Percentiles rank a stretch among this genome's conserved stretches.
phyloP scores from a whole-genome alignment of 2,888 invertebrate species.

The Morpho deidamia region DNA sequence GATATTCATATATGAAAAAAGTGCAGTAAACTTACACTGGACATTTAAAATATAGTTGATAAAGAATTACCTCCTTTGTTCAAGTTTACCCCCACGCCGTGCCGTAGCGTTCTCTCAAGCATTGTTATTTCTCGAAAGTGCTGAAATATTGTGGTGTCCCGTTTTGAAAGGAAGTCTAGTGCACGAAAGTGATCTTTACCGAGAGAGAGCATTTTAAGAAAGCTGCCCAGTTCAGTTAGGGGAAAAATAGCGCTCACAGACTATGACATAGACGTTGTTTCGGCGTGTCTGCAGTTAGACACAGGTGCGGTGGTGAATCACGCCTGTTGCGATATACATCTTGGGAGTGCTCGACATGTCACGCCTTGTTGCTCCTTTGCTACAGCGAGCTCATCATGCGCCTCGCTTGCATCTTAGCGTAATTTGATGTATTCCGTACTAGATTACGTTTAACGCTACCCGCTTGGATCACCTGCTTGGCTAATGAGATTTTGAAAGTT shows the following conservation, averaged over 20 bases:
- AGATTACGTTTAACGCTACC: constrained; percentile 8
- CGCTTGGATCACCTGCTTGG: constrained; percentile 5
- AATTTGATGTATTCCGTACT: constrained; percentile 20
- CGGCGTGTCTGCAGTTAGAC: constrained; percentile 31
- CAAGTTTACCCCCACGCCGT: constrained; percentile 43
- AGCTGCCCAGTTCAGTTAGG: constrained; percentile 45
- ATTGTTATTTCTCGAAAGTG: constrained; percentile 71
- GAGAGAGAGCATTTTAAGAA: constrained; percentile 40
- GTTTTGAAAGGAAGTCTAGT: constrained; percentile 43
- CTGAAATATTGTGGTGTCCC: constrained; percentile 64
- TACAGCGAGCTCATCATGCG: constrained; percentile 29
- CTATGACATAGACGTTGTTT: constrained; percentile 29
- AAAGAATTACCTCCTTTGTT: constrained; percentile 55
- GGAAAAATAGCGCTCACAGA: constrained; percentile 33
- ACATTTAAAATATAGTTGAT: constrained; percentile 34
- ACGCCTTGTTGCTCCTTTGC: constrained; percentile 51
- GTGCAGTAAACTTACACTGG: no score
- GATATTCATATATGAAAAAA: no score
- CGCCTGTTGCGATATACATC: constrained; percentile 64
- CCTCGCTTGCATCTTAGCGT: constrained; percentile 26
- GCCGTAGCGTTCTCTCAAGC: constrained; percentile 52
- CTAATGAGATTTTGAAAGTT: neutral
- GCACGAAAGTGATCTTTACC: constrained; percentile 54
- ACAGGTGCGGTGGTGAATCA: constrained; percentile 71
- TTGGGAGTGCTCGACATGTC: constrained; percentile 52